Evolutionary conservation across 2,888 invertebrate species (phyloP).

Genomic region (Oscheius sp.): DNA sequence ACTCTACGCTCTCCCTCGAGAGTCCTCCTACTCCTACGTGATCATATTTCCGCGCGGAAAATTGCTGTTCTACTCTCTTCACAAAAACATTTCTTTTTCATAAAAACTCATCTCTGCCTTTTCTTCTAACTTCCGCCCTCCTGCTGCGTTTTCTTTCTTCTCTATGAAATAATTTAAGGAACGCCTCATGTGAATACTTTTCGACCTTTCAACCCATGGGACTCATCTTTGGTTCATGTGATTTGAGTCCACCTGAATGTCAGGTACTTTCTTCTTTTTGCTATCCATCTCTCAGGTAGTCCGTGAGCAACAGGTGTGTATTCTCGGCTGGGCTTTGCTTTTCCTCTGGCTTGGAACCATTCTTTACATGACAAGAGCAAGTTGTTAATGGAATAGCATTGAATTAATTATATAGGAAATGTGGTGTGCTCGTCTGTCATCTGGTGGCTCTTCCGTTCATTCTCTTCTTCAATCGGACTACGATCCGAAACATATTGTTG

Average conservation of each 20-base stretch:
- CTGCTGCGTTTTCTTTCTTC: neutral
- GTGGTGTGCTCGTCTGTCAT: conserved; percentile 23
- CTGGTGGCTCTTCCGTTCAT: neutral
- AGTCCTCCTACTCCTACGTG: neutral
- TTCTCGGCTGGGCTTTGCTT: conserved; percentile 45
- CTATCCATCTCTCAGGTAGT: neutral
- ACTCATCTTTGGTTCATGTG: conserved; percentile 20
- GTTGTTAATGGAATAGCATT: neutral
- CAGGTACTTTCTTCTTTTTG: neutral
- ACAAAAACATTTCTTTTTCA: neutral
- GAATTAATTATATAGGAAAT: conserved; percentile 24
- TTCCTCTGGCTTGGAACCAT: conserved; percentile 47
- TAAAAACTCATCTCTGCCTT: no score
- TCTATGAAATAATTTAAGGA: neutral
- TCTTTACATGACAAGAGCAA: conserved; percentile 49
- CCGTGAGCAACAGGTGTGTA: conserved; percentile 44
- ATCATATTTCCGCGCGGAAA: conserved; percentile 13
- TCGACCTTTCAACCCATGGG: neutral
- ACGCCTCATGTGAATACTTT: neutral
- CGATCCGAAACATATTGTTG: conserved; percentile 1
- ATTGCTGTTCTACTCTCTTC: conserved; percentile 2
- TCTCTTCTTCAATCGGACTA: neutral
- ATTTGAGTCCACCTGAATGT: conserved; percentile 17
- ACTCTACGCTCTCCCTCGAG: neutral
- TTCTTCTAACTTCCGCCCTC: neutral